Evolutionary conservation across 2,113 vertebrate genomes (phyloP).

Genomic region (Carassius gibelio): DNA sequence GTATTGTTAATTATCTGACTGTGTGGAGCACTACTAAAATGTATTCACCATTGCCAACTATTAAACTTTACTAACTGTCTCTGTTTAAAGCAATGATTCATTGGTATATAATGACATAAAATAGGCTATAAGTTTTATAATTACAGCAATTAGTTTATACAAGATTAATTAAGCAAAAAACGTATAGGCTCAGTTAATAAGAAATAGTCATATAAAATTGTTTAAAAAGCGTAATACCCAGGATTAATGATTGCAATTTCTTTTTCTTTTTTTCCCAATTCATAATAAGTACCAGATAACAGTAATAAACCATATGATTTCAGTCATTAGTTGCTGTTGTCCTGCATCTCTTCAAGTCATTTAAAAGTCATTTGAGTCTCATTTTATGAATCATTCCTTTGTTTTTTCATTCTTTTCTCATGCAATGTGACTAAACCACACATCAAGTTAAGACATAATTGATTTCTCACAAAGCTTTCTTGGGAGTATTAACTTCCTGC

Average conservation of each 20-base stretch:
- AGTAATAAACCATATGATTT: background rate
- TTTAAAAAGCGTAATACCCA: background rate
- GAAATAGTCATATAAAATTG: background rate
- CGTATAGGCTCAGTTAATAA: background rate
- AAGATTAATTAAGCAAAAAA: background rate
- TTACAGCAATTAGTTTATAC: background rate
- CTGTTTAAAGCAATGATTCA: background rate
- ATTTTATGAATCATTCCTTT: background rate
- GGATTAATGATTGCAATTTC: background rate
- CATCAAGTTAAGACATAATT: background rate
- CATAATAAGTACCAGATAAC: background rate
- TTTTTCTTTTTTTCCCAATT: background rate
- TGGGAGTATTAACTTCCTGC: conserved; percentile 2
- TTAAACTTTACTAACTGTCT: background rate
- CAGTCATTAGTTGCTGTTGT: background rate
- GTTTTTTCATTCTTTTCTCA: background rate
- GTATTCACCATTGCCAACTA: background rate
- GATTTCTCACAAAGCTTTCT: conserved; percentile 9
- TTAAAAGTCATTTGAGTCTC: background rate
- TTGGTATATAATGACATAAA: background rate
- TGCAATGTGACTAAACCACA: background rate
- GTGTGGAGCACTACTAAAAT: background rate
- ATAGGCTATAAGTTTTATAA: background rate
- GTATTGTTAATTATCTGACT: too few relatives aligned
- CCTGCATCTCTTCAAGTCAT: background rate